Evolutionary conservation across 2,888 invertebrate species (phyloP).

Genomic region (Euclidia mi): DNA sequence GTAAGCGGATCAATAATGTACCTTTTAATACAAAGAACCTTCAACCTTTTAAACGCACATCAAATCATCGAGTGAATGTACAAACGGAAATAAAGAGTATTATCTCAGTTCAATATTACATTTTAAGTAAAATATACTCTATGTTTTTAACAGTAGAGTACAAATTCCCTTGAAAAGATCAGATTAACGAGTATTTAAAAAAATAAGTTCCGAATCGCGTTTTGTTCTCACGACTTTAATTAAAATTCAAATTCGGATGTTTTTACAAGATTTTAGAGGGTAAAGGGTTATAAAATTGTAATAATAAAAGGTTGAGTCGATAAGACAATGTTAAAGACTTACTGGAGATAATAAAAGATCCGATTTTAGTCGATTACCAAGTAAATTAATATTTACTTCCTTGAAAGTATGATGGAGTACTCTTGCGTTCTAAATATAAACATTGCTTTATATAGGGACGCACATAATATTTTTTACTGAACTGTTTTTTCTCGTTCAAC

Average conservation of each 20-base stretch:
- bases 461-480: no score
- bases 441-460: no score
- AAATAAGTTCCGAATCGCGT: constrained; percentile 21
- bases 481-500: no score
- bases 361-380: no score
- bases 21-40: no score
- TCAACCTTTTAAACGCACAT: not conserved
- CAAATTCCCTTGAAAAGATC: not conserved
- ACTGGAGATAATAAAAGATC: not conserved
- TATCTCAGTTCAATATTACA: constrained; percentile 6
- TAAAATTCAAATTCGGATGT: constrained; percentile 21
- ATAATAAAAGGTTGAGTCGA: not conserved
- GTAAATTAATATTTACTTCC: no score
- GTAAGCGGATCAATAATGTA: no score
- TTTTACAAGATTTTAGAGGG: constrained; percentile 9
- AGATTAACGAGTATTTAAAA: constrained; percentile 31
- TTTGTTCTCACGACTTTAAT: constrained; percentile 27
- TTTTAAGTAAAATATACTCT: constrained; percentile 20
- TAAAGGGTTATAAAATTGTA: constrained; percentile 7
- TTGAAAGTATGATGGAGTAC: no score
- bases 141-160: not conserved
- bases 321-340: not conserved
- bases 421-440: no score
- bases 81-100: constrained; percentile 29
- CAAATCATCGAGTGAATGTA: constrained; percentile 13